phyloP scores from a whole-genome alignment of 2,888 invertebrate genomes.

The Cyaniris semiargus region DNA sequence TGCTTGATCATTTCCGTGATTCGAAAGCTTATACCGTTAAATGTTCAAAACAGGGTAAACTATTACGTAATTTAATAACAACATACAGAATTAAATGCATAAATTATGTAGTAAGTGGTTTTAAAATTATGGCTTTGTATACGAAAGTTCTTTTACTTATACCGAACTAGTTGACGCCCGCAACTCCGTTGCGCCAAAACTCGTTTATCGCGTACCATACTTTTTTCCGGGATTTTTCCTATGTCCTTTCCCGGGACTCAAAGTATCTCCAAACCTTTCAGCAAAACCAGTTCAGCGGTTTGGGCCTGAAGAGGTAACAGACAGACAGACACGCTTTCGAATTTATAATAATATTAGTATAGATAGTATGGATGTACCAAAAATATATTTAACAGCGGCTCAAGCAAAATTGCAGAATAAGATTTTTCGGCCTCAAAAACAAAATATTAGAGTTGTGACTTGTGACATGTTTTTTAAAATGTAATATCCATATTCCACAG shows the following conservation, averaged over 20 bases:
- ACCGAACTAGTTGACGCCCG: too few relatives aligned
- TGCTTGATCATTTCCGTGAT: slow-evolving; percentile 5
- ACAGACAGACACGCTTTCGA: too few relatives aligned
- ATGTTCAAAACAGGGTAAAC: slow-evolving; percentile 1
- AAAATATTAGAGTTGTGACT: background rate
- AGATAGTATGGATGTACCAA: too few relatives aligned
- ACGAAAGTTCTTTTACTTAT: background rate
- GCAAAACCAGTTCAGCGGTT: too few relatives aligned
- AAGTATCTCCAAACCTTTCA: too few relatives aligned
- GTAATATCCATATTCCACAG: background rate
- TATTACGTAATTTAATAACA: slow-evolving; percentile 10
- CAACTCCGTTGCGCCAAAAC: too few relatives aligned
- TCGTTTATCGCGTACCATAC: too few relatives aligned
- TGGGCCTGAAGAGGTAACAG: too few relatives aligned
- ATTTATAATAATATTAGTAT: too few relatives aligned
- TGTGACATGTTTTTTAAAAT: too few relatives aligned
- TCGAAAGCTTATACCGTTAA: slow-evolving; percentile 16
- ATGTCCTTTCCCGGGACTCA: too few relatives aligned
- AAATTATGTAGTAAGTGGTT: background rate
- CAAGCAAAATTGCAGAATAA: background rate
- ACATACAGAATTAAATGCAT: background rate
- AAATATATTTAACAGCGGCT: background rate
- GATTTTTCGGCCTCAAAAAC: background rate
- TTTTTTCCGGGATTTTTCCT: too few relatives aligned
- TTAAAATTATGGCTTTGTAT: background rate